Evolutionary conservation across 1,140 invertebrate species (phyloP).

Genomic region (Euschistus heros): DNA sequence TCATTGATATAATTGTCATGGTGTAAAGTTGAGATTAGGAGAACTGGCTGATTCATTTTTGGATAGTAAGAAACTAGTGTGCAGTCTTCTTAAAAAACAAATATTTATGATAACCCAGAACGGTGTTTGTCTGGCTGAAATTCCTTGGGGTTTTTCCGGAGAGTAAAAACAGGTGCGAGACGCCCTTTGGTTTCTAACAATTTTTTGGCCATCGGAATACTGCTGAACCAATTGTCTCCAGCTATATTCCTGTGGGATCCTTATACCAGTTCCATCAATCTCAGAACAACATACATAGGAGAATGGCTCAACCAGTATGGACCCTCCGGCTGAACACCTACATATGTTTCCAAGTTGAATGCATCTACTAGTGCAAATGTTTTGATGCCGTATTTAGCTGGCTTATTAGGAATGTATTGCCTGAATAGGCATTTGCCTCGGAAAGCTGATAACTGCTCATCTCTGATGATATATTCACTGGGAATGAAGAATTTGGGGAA

Average conservation of each 20-base stretch:
- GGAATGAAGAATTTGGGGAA: no score
- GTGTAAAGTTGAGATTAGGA: no score
- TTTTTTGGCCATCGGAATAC: not conserved
- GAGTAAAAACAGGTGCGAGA: not conserved
- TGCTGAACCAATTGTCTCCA: not conserved
- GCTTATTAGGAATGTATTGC: no score
- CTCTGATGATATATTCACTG: no score
- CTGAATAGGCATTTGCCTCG: no score
- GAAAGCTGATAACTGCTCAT: no score
- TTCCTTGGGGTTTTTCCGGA: constrained; percentile 30
- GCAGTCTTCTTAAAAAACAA: constrained; percentile 26
- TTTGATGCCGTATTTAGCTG: no score
- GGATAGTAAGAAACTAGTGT: constrained; percentile 16
- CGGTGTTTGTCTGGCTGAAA: no score
- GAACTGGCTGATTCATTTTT: not conserved
- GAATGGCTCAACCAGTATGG: constrained; percentile 24
- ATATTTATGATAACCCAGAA: constrained; percentile 7
- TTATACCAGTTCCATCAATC: not conserved
- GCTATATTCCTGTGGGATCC: not conserved
- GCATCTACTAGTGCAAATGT: no score
- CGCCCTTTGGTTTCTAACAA: not conserved
- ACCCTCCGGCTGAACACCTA: constrained; percentile 31
- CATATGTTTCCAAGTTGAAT: no score
- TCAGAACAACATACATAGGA: not conserved
- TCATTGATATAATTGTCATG: not conserved